A percentile compares a stretch with the other conserved stretches of the same genome.
These are phyloP conservation scores for Menidia menidia DNA, from an alignment of 2,797 vertebrate genomes.

Conservation along the genomic window DNA sequence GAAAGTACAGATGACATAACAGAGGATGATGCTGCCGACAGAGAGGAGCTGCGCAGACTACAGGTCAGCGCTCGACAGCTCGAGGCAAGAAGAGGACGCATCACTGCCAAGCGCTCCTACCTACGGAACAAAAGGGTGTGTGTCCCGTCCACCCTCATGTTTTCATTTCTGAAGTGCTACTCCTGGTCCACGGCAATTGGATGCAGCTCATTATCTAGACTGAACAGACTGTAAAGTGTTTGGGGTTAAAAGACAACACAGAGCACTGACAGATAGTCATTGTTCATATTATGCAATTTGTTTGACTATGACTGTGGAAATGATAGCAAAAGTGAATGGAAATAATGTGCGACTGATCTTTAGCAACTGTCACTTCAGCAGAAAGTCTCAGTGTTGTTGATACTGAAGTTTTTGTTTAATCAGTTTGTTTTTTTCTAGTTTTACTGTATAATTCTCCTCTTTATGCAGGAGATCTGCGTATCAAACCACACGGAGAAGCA, in stretches of 20 bases:
- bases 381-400: not conserved
- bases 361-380: not conserved
- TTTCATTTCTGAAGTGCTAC: constrained; percentile 9
- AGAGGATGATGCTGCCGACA: constrained; percentile 79
- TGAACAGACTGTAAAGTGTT: not conserved
- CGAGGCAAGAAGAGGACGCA: constrained; percentile 94
- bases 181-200: not conserved
- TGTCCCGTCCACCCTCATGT: constrained; percentile 1
- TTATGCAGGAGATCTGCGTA: constrained; percentile 93
- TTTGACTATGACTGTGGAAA: not conserved
- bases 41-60: constrained; percentile 89
- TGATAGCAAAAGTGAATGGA: not conserved
- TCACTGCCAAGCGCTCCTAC: constrained; percentile 97
- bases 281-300: not conserved
- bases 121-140: constrained; percentile 96
- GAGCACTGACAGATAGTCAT: not conserved
- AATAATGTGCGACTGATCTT: not conserved
- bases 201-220: constrained; percentile 2
- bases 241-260: not conserved
- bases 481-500: constrained; percentile 92
- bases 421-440: not conserved
- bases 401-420: not conserved
- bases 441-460: constrained; percentile 8
- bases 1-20: constrained; percentile 94
- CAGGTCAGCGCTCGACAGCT: constrained; percentile 93